Percentiles rank a stretch among this genome's conserved stretches.
Evolutionary conservation across 2,888 invertebrate genomes (phyloP).

Genomic region (Leptinotarsa juncta): DNA sequence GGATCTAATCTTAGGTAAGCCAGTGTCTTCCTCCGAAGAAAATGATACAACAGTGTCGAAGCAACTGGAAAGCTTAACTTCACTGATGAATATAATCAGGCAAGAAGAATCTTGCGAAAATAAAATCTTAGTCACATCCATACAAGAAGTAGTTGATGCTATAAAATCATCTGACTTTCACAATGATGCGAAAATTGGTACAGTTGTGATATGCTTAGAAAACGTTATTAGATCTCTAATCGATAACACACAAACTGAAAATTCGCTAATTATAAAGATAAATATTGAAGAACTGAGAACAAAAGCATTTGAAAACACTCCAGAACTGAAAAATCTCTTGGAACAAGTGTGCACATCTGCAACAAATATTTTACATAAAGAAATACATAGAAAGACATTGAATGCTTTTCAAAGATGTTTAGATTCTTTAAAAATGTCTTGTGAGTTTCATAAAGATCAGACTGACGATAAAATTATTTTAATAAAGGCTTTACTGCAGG

Average conservation of each 20-base stretch:
- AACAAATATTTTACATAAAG: neutral
- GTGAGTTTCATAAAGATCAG: constrained; percentile 31
- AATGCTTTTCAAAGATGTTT: constrained; percentile 23
- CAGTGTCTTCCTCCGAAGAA: neutral
- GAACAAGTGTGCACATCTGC: neutral
- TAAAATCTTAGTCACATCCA: neutral
- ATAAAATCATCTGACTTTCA: neutral
- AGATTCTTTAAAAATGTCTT: constrained; percentile 29
- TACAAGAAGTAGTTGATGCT: constrained; percentile 8
- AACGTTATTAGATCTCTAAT: neutral
- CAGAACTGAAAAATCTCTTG: constrained; percentile 11
- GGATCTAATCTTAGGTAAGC: no score
- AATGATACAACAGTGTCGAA: neutral
- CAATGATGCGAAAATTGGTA: constrained; percentile 39
- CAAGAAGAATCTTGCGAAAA: neutral
- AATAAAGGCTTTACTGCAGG: constrained; percentile 39
- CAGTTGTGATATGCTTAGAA: constrained; percentile 27
- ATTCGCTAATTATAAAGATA: neutral
- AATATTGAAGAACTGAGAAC: constrained; percentile 33
- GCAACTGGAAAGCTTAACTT: neutral
- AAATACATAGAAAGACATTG: neutral
- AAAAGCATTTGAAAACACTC: constrained; percentile 46
- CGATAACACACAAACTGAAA: neutral
- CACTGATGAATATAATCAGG: neutral
- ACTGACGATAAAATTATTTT: constrained; percentile 39